phyloP scores from a whole-genome alignment of 2,113 vertebrate genomes.

The Phaethon lepturus region DNA sequence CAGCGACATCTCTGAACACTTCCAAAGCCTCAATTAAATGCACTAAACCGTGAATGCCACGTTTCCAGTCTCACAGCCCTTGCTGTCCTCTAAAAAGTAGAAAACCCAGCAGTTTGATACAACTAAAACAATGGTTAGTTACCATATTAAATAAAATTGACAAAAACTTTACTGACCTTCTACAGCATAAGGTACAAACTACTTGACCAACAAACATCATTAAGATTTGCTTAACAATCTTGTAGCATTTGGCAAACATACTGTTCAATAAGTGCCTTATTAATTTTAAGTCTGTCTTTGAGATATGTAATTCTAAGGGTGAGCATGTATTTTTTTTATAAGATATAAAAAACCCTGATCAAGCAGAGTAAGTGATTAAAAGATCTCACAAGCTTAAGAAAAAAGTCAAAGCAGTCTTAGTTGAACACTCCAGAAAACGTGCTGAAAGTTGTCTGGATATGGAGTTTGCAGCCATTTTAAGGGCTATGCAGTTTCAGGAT shows the following conservation, averaged over 20 bases:
- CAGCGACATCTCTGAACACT: background rate
- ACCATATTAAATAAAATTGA: background rate
- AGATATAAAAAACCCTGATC: background rate
- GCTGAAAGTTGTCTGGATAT: background rate
- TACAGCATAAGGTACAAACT: slow-evolving; percentile 22
- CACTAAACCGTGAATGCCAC: background rate
- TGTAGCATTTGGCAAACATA: slow-evolving; percentile 40
- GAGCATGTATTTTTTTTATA: background rate
- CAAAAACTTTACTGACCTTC: background rate
- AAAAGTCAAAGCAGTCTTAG: background rate
- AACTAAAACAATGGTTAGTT: background rate
- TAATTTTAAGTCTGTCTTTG: slow-evolving; percentile 52
- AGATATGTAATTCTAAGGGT: slow-evolving; percentile 25
- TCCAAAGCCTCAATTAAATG: background rate
- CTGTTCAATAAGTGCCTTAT: slow-evolving; percentile 39
- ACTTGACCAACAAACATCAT: slow-evolving; percentile 42
- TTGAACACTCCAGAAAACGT: background rate
- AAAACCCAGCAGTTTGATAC: background rate
- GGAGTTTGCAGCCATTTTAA: background rate
- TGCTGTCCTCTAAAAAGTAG: background rate
- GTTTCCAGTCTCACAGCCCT: background rate
- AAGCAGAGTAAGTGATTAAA: slow-evolving; percentile 2
- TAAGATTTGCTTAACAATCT: slow-evolving; percentile 33
- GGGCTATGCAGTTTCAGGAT: background rate
- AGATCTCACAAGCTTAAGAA: background rate